Evolutionary conservation across 2,113 vertebrate species (phyloP).

Genomic region (Orycteropus afer): DNA sequence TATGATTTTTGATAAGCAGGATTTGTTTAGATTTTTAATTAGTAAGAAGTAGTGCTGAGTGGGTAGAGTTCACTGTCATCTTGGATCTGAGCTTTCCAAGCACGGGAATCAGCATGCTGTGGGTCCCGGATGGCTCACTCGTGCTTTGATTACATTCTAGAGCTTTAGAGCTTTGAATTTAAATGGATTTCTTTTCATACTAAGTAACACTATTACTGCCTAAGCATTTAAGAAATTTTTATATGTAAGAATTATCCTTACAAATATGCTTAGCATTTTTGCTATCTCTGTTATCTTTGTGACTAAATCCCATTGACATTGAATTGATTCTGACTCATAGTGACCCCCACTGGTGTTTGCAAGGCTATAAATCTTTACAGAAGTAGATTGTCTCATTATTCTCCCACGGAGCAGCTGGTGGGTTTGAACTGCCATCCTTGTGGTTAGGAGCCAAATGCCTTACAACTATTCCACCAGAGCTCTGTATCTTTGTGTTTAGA

Average conservation of each 20-base stretch:
- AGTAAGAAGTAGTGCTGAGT: neutral
- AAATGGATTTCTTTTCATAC: neutral
- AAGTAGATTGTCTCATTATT: too few relatives aligned
- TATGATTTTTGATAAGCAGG: neutral
- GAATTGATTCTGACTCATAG: too few relatives aligned
- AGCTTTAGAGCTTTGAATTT: neutral
- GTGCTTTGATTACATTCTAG: neutral
- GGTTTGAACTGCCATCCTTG: too few relatives aligned
- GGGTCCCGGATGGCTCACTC: neutral
- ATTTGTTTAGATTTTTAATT: neutral
- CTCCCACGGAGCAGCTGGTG: too few relatives aligned
- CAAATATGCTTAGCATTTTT: neutral
- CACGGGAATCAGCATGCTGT: neutral
- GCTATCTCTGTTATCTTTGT: neutral
- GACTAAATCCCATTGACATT: too few relatives aligned
- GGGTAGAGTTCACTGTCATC: neutral
- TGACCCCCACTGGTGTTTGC: too few relatives aligned
- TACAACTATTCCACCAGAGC: too few relatives aligned
- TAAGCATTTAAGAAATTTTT: constrained; percentile 17
- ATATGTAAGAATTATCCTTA: neutral
- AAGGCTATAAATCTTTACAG: too few relatives aligned
- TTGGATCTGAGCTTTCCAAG: neutral
- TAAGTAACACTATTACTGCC: neutral
- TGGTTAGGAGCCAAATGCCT: too few relatives aligned
- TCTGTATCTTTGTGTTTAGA: constrained; percentile 8